phyloP scores from a whole-genome alignment of 2,888 invertebrate genomes.

The Nowickia ferox region DNA sequence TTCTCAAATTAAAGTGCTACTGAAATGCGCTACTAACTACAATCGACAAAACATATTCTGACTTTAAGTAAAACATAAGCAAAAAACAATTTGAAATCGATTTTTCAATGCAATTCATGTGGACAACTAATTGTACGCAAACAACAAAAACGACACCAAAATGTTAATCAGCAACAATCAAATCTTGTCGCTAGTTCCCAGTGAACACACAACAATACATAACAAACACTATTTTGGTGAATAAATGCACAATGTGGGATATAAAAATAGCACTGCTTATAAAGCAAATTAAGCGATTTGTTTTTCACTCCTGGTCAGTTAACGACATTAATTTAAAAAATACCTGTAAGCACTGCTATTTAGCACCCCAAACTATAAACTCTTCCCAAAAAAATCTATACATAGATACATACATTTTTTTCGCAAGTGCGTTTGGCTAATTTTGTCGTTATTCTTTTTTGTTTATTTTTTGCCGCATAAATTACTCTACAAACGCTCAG shows the following conservation, averaged over 20 bases:
- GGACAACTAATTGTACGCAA: conserved; percentile 34
- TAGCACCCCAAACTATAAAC: neutral
- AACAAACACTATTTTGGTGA: conserved; percentile 3
- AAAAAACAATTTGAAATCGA: conserved; percentile 44
- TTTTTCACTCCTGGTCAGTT: neutral
- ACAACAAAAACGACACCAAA: conserved; percentile 23
- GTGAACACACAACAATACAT: conserved; percentile 3
- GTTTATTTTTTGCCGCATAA: conserved; percentile 48
- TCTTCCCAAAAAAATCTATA: conserved; percentile 27
- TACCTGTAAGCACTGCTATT: neutral
- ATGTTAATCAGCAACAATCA: conserved; percentile 43
- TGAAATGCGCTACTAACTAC: conserved; percentile 23
- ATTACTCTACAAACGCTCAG: conserved; percentile 51
- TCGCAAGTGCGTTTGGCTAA: conserved; percentile 46
- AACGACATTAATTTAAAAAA: neutral
- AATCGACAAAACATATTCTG: conserved; percentile 41
- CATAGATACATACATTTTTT: neutral
- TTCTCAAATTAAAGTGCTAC: conserved; percentile 37
- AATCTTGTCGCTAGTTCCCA: conserved; percentile 22
- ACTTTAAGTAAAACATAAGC: conserved; percentile 20
- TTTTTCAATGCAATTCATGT: conserved; percentile 46
- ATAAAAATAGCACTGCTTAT: conserved; percentile 31
- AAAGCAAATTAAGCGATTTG: neutral
- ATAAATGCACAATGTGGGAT: neutral
- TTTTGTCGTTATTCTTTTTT: neutral